These are phyloP conservation scores for Aplysina aerophoba DNA, from an alignment of 37 sponge, comb jelly and placozoan genomes.

Conservation along the genomic window DNA sequence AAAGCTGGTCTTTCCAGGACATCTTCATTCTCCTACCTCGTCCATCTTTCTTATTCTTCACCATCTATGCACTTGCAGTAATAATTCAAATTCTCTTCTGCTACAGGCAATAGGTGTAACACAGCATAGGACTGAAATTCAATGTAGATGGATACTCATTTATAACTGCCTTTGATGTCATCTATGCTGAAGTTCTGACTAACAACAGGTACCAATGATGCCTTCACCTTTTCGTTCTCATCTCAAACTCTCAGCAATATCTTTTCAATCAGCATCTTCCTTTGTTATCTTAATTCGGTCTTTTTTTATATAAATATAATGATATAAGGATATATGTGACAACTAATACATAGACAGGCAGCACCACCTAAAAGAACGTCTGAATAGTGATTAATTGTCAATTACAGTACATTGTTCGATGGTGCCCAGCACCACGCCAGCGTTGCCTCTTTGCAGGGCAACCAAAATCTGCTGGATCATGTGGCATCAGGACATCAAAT, in stretches of 20 bases:
- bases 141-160: not conserved
- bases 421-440: no score
- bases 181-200: not conserved
- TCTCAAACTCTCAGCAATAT: not conserved
- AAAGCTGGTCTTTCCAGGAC: not conserved
- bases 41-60: constrained; percentile 6
- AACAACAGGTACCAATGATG: not conserved
- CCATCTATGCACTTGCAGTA: not conserved
- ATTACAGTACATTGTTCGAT: no score
- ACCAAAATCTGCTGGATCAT: no score
- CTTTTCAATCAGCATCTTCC: not conserved
- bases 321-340: no score
- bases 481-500: no score
- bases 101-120: not conserved
- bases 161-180: not conserved
- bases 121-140: constrained; percentile 2
- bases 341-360: no score
- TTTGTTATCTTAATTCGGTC: not conserved
- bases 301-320: no score
- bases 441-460: no score
- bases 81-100: constrained; percentile 5
- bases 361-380: no score
- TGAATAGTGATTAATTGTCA: no score
- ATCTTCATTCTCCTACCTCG: not conserved
- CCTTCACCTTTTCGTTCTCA: not conserved